These are phyloP conservation scores for Morbakka virulenta DNA, from an alignment of 30 jellyfish, hydroid and myxozoan genomes.

Conservation along the genomic window DNA sequence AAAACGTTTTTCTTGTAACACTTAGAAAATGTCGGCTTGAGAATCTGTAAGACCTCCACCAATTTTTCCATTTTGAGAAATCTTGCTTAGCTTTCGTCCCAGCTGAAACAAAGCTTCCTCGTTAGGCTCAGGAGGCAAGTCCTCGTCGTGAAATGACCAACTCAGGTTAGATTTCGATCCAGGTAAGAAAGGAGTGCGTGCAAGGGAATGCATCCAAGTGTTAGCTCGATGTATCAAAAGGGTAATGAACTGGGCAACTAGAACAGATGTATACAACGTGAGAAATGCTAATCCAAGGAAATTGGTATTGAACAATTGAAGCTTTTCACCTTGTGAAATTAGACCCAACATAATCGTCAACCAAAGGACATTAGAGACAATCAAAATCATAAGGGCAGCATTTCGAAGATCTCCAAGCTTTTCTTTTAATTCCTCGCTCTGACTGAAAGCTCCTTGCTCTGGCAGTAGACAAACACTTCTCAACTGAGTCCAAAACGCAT, in stretches of 20 bases:
- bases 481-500: constrained; percentile 74
- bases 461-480: constrained; percentile 81
- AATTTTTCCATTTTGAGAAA: no score
- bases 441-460: constrained; percentile 97
- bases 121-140: constrained; percentile 82
- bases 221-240: constrained; percentile 81
- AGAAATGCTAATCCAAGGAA: constrained; percentile 81
- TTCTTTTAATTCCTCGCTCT: constrained; percentile 83
- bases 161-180: constrained; percentile 69
- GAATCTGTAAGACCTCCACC: no score
- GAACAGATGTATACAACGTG: constrained; percentile 62
- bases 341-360: constrained; percentile 80
- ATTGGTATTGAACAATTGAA: constrained; percentile 82
- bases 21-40: no score
- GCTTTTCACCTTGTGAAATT: constrained; percentile 84
- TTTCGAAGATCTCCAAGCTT: constrained; percentile 84
- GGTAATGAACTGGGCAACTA: constrained; percentile 80
- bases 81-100: no score
- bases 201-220: constrained; percentile 90
- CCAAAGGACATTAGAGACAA: constrained; percentile 85
- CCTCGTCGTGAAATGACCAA: constrained; percentile 94
- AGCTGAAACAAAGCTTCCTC: constrained; percentile 50
- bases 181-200: constrained; percentile 94
- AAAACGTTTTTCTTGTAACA: no score
- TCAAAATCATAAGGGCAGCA: constrained; percentile 81